Base-by-base conservation (phyloP, 35 echinoderm and acorn worm species). In the Heliocidaris tuberculata region DNA sequence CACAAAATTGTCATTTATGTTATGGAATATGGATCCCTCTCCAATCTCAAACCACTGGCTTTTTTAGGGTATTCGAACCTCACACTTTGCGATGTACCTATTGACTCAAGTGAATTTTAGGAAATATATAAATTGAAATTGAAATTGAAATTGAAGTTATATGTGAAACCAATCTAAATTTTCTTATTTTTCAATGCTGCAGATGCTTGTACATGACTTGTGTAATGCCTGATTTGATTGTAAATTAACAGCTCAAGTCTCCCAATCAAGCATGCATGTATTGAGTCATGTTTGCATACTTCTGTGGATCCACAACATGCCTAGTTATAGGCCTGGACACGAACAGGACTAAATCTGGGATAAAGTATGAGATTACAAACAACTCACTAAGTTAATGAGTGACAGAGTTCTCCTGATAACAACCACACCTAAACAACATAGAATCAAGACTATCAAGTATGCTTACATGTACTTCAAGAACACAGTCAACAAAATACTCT, bases 351-450 rank as follows among this genome's bases (percentile, higher is more conserved):
- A 78, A 78, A 78, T 78, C 65, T 78, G 19, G 65, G 21, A 78
- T 21, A 56, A 56, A 7, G 65, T 78, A 78, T 19, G 65, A 78
- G 65, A 78, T 78, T 78, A 78, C 65, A 78, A 78, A 78, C 65
- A 89, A 48, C 31, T 89, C 31, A 42, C 31, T 24, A 17, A 89
- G 87, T 89, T 89, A 89, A 89, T 89, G 87, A 89, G 10, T 89
- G 87, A 89, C 87, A 89, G 47, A 47, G 87, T 48, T 47, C 47
- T 15, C 31, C 87, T 47, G 87, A 89, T 89, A 89, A 89, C 17
- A 89, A 89, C 87, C 87, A 89, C 87, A 47, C 87, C 87, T 89
- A 89, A 89, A 89, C 87, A 89, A 89, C 31, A 89, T 89, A 19
- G 21, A 32, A 86, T 86, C 2, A 86, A 86, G 10, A 32, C 31